Conservation (phyloP, 2,797 vertebrate species). For the Silurus aristotelis region DNA sequence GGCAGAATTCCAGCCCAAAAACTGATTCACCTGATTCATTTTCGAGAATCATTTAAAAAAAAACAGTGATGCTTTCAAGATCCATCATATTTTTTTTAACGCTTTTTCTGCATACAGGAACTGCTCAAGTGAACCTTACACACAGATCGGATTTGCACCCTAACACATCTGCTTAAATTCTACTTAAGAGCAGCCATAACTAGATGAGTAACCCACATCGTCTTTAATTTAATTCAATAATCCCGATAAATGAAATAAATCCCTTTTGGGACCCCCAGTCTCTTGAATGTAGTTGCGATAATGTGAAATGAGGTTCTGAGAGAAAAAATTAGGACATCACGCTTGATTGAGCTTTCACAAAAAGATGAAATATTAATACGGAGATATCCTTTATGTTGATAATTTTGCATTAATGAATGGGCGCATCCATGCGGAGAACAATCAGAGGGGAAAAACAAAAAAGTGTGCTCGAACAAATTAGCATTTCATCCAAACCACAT, state of each 20-base stretch:
- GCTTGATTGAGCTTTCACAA: constrained; percentile 86
- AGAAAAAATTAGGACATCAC: constrained; percentile 86
- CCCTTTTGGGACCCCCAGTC: constrained; percentile 82
- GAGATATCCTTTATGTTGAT: constrained; percentile 87
- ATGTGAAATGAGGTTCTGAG: constrained; percentile 85
- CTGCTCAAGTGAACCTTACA: constrained; percentile 66
- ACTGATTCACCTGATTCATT: background rate
- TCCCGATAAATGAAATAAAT: constrained; percentile 88
- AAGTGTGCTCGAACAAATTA: constrained; percentile 77
- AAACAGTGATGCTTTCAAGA: constrained; percentile 28
- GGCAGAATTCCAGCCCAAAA: background rate
- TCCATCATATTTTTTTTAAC: constrained; percentile 45
- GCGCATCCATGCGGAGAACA: constrained; percentile 85
- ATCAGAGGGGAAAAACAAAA: constrained; percentile 78
- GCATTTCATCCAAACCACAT: constrained; percentile 80
- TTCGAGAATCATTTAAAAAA: background rate
- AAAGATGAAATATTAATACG: constrained; percentile 85
- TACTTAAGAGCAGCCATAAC: constrained; percentile 77
- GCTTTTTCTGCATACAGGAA: constrained; percentile 73
- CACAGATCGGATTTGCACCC: constrained; percentile 71
- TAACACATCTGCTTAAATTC: constrained; percentile 78
- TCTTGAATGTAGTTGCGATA: constrained; percentile 80
- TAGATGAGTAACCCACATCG: constrained; percentile 78
- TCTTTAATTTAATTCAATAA: constrained; percentile 89
- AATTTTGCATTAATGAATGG: constrained; percentile 86